Base-by-base conservation (phyloP, 2,113 vertebrate species). In the Leptosomus discolor region DNA sequence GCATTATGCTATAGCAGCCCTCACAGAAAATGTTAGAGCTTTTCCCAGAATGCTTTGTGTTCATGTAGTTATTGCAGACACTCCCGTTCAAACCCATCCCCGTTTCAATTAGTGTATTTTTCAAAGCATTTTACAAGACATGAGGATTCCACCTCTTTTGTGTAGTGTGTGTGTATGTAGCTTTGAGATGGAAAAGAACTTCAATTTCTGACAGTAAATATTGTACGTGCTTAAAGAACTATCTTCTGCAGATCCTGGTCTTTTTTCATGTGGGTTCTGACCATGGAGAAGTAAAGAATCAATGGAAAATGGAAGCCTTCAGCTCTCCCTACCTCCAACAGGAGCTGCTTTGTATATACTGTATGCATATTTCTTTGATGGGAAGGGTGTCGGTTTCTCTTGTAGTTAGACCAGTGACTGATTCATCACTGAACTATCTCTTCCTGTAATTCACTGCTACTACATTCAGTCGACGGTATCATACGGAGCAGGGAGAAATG, bases 371-470 rank as follows among this genome's bases (percentile, higher is more conserved):
- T 92, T 94, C 76, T 91, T 63, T 81, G 51, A 89, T 92, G 92
- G 84, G 45, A 81, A 94, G 86, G 95, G 89, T 95, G 92, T 79
- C 51, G 0, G 61, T 95, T 94, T 91, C 76, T 76, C 73, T 22
- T 73, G 92, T 78, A 95, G 88, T 91, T 87, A 91, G 65, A 94
- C 86, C 94, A 50, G 92, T 53, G 60, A n/a, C 85, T 95, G 96
- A 96, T 79, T 95, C 93, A 96, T 63, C 95, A 57, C 45, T 43
- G 41, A 94, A 89, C 74, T 88, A 88, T 92, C 80, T 85, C 83
- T 68, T 92, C 91, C 92, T 96, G 76, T 87, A 93, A 91, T 91
- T 91, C 86, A 45, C 86, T 96, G 89, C 76, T 77, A 15, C 91
- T 95, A 84, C 83, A 76, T 90, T 94, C 61, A 85, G 19, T n/a